A percentile compares a stretch with the other conserved stretches of the same genome.
Conservation (phyloP, 2,888 invertebrate species). For the Tubulanus polymorphus region DNA sequence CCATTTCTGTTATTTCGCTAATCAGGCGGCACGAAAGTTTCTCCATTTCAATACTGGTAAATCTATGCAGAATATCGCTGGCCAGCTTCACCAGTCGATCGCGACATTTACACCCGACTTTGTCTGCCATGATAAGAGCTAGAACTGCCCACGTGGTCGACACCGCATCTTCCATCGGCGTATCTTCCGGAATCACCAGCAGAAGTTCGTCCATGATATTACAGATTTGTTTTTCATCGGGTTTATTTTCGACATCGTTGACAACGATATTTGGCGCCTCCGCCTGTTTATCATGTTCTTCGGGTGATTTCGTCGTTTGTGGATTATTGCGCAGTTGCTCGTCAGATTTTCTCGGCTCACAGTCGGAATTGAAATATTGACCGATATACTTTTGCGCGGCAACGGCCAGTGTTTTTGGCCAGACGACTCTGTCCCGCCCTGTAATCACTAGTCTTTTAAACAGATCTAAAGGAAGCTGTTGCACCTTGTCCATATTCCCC, state of each 20-base stretch:
- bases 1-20: conserved; percentile 35
- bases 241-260: conserved; percentile 16
- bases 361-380: conserved; percentile 2
- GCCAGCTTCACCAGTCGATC: conserved; percentile 35
- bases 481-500: conserved; percentile 22
- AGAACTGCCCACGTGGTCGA: conserved; percentile 33
- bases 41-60: conserved; percentile 38
- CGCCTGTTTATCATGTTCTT: conserved; percentile 1
- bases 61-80: conserved; percentile 33
- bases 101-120: conserved; percentile 30
- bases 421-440: conserved; percentile 35
- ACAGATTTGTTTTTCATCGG: conserved; percentile 21
- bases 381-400: conserved; percentile 28
- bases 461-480: conserved; percentile 36
- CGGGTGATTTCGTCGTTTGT: not conserved
- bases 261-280: too few relatives aligned
- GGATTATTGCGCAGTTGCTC: conserved; percentile 1
- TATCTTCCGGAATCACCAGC: conserved; percentile 34
- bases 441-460: conserved; percentile 30
- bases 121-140: conserved; percentile 32
- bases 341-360: conserved; percentile 11
- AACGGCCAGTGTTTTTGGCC: conserved; percentile 27
- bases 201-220: conserved; percentile 36
- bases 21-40: conserved; percentile 40
- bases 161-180: conserved; percentile 26